Base-by-base conservation (phyloP, 2,797 vertebrate genomes). In the Cynodonichthys magdalenae region DNA sequence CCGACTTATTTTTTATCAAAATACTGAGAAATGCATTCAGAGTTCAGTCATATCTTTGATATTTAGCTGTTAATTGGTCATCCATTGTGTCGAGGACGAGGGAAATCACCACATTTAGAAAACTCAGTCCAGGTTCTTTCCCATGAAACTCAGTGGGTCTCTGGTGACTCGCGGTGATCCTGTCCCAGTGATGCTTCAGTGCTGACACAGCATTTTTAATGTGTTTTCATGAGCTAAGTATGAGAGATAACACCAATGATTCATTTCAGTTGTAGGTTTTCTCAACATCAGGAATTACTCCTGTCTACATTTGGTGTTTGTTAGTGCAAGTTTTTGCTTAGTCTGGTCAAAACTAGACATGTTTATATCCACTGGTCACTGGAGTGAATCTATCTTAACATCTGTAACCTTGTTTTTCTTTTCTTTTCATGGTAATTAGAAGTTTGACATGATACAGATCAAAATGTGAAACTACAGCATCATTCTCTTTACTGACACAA, bases 101-200 rank as follows among this genome's bases (percentile, higher is more conserved):
- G 19, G 14, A 39, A n/a, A 28, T 29, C 48, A 47, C 49, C 52
- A 59, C 65, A 29, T 53, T 67, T 28, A 51, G 18, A 48, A 53
- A 68, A 31, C 34, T 2, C 39, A 63, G 42, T 18, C n/a, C 18
- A 39, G 9, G 46, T 46, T 74, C 66, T 44, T 79, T 80, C 71
- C 75, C 82, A 55, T 55, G 45, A 60, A 53, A 11, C 3, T 53
- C 48, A 63, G 48, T 47, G 49, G 29, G 20, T 3, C 19, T 34
- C 17, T 1, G 0, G 31, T 89, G 86, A 92, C 77, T 90, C 82
- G 60, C 78, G 36, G 3, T 82, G 75, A 86, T 76, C 24, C 55
- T 39, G 55, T 69, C 9, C 52, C 36, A 55, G 31, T 63, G 53
- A 10, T 69, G 46, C 54, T 41, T 67, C 19, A 18, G 8, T 66